Percentiles rank a stretch among this genome's conserved stretches.
Conservation (phyloP, 2,888 invertebrate genomes). For the Opisthograptis luteolata region DNA sequence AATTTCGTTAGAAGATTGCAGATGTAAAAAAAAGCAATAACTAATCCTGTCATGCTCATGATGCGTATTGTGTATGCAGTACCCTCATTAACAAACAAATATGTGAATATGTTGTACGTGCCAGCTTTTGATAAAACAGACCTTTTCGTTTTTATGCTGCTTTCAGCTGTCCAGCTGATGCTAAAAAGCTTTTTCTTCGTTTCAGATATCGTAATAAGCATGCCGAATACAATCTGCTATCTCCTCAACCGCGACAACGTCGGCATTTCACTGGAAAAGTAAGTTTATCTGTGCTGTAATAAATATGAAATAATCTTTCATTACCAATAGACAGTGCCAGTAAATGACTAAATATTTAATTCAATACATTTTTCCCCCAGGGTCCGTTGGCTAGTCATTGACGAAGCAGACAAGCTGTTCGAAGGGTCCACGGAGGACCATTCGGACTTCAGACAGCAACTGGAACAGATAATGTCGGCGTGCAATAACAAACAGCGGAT, state of each 20-base stretch:
- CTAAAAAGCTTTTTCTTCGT: constrained; percentile 35
- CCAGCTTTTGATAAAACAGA: too few relatives aligned
- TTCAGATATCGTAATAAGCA: constrained; percentile 95
- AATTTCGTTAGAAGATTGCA: too few relatives aligned
- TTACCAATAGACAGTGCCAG: too few relatives aligned
- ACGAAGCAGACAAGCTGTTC: constrained; percentile 98
- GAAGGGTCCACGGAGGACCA: constrained; percentile 88
- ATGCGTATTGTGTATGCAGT: too few relatives aligned
- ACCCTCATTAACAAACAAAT: too few relatives aligned
- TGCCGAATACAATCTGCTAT: constrained; percentile 96
- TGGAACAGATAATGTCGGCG: constrained; percentile 85
- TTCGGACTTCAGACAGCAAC: constrained; percentile 91
- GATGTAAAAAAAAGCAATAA: too few relatives aligned
- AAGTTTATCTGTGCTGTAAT: constrained; percentile 48
- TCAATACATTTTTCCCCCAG: too few relatives aligned
- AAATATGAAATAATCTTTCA: not conserved
- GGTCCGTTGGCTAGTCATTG: constrained; percentile 96
- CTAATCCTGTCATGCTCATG: too few relatives aligned
- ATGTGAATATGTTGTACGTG: too few relatives aligned
- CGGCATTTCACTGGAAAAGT: constrained; percentile 89
- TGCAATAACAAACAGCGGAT: constrained; percentile 83
- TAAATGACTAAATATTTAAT: too few relatives aligned
- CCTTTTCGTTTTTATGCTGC: too few relatives aligned
- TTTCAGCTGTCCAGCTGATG: too few relatives aligned
- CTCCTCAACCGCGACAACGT: constrained; percentile 92